Conservation (phyloP, 2,888 invertebrate species). For the Eristalinus aeneus region DNA sequence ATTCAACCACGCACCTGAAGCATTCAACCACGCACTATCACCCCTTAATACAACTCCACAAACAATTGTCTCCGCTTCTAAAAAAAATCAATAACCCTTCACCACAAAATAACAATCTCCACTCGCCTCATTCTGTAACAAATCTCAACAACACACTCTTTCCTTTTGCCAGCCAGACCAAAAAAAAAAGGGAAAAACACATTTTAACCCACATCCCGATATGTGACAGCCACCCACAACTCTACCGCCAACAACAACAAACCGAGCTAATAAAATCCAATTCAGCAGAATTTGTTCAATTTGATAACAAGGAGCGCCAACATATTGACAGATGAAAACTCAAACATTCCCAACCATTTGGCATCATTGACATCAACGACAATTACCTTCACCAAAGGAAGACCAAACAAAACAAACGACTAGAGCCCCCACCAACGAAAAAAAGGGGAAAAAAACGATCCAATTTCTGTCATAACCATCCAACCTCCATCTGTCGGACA, state of each 20-base stretch:
- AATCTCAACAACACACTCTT: background rate
- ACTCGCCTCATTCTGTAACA: background rate
- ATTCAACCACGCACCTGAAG: background rate
- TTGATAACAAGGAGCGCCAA: background rate
- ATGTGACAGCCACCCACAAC: background rate
- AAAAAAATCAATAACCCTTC: background rate
- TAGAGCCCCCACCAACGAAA: background rate
- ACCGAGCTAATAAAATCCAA: background rate
- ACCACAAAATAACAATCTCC: background rate
- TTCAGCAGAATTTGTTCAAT: background rate
- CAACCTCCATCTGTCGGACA: background rate
- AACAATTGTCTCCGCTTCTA: background rate
- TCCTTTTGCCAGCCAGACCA: background rate
- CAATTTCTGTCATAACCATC: background rate
- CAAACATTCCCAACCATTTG: background rate
- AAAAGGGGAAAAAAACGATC: background rate
- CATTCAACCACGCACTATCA: background rate
- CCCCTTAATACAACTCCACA: background rate
- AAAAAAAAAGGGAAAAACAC: background rate
- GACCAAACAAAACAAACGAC: background rate
- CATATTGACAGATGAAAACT: slow-evolving; percentile 9
- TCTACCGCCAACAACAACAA: background rate
- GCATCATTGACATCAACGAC: background rate
- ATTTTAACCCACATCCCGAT: background rate
- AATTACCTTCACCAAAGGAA: background rate